Evolutionary conservation across 2,888 invertebrate species (phyloP).

Genomic region (Heterodera filipjevi): DNA sequence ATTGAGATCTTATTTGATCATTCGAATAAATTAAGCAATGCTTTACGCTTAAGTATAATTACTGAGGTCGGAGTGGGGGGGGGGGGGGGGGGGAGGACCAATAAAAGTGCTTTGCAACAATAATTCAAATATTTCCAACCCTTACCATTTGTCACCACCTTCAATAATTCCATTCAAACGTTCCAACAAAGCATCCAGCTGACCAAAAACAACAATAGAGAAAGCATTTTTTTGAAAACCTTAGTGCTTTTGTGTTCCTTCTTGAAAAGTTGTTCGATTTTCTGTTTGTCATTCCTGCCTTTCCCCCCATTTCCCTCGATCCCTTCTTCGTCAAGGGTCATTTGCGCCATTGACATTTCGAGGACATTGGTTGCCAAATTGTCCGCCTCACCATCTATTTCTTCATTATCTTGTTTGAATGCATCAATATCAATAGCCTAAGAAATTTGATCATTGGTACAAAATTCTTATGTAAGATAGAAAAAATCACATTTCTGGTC

Average conservation of each 20-base stretch:
- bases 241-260: slow-evolving; percentile 41
- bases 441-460: slow-evolving; percentile 12
- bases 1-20: too few relatives aligned
- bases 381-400: slow-evolving; percentile 14
- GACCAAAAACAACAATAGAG: neutral
- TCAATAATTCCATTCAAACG: slow-evolving; percentile 38
- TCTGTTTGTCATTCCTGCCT: neutral
- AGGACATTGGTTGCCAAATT: slow-evolving; percentile 36
- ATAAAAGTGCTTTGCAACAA: too few relatives aligned
- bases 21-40: too few relatives aligned
- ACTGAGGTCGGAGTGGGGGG: too few relatives aligned
- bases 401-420: slow-evolving; percentile 46
- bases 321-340: slow-evolving; percentile 42
- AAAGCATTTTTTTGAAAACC: slow-evolving; percentile 26
- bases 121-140: too few relatives aligned
- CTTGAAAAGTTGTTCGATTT: slow-evolving; percentile 47
- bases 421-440: slow-evolving; percentile 57
- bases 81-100: too few relatives aligned
- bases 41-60: too few relatives aligned
- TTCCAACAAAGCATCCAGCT: slow-evolving; percentile 41
- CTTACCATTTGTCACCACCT: slow-evolving; percentile 47
- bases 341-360: slow-evolving; percentile 49
- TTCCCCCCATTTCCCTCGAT: neutral
- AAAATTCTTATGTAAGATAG: too few relatives aligned
- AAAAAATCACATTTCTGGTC: slow-evolving; percentile 72